Conservation (phyloP, 2,797 vertebrate genomes). For the Toxotes lorentzi region DNA sequence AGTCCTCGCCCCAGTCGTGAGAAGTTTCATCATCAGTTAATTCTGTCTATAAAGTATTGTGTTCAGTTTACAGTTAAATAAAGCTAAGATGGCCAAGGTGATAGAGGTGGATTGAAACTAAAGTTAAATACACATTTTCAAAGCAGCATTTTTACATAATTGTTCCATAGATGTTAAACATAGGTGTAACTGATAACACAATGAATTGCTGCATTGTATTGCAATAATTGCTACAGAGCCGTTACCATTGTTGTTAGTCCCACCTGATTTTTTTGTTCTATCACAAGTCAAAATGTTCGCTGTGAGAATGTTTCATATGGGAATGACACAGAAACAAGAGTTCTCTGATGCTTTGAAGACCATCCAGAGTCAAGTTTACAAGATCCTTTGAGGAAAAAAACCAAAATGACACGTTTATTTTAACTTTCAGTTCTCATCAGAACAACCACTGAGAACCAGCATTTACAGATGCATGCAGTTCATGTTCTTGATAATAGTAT, state of each 20-base stretch:
- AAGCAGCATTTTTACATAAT: background rate
- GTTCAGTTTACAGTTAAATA: background rate
- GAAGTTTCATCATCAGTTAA: background rate
- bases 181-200: background rate
- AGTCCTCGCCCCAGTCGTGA: no score
- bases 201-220: background rate
- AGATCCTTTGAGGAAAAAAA: background rate
- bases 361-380: background rate
- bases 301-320: background rate
- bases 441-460: no score
- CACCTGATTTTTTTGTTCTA: background rate
- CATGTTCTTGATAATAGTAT: no score
- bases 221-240: background rate
- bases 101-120: background rate
- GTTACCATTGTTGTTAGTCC: background rate
- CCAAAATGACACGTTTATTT: no score
- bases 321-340: background rate
- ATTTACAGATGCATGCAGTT: no score
- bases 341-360: background rate
- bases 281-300: background rate
- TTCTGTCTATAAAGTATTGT: background rate
- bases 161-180: background rate
- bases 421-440: no score
- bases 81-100: no score
- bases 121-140: background rate